Conservation (phyloP, 2,113 vertebrate genomes). For the Podarcis raffonei region DNA sequence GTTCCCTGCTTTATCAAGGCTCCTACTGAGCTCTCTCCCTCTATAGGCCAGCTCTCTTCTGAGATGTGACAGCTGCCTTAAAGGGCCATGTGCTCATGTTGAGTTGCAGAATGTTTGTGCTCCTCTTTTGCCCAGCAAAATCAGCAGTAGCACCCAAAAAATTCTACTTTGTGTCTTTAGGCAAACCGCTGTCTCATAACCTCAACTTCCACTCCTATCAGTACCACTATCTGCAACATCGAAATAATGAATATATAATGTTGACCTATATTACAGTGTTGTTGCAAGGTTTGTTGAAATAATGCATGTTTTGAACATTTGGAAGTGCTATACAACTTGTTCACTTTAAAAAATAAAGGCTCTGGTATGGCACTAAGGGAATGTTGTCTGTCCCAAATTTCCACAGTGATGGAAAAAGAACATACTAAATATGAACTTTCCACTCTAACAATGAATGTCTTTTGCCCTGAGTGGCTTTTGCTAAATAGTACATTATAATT, state of each 20-base stretch:
- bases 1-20: conserved; percentile 40
- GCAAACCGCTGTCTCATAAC: neutral
- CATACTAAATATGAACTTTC: neutral
- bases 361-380: neutral
- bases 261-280: neutral
- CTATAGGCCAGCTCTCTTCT: neutral
- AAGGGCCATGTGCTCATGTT: neutral
- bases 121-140: fast-evolving
- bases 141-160: neutral
- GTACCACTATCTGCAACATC: neutral
- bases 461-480: neutral
- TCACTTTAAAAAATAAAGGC: neutral
- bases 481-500: neutral
- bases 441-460: neutral
- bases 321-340: neutral
- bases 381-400: neutral
- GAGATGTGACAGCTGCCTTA: conserved; percentile 38
- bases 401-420: neutral
- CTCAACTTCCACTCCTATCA: neutral
- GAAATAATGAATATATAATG: neutral
- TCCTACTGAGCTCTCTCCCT: conserved; percentile 49
- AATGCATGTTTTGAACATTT: neutral
- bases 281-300: neutral
- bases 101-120: neutral
- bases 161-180: neutral